phyloP scores from a whole-genome alignment of 2,888 invertebrate genomes.

The Pycnomerus fuliginosus region DNA sequence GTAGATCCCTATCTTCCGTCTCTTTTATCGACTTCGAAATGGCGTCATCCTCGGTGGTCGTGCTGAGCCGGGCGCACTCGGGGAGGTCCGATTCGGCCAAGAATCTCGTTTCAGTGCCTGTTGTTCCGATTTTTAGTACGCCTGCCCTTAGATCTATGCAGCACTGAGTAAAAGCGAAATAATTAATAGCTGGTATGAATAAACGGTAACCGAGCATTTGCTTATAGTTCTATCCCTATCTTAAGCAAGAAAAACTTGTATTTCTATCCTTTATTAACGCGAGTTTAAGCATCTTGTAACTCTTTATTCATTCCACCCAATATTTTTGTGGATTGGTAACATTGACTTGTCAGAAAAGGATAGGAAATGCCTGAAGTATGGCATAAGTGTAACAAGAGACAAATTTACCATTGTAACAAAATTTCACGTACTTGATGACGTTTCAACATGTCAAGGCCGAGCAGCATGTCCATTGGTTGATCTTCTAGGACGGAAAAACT shows the following conservation, averaged over 20 bases:
- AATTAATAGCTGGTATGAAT: no score
- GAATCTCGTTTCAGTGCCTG: slow-evolving; percentile 88
- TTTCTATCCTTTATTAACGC: no score
- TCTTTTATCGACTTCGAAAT: slow-evolving; percentile 54
- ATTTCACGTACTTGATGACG: slow-evolving; percentile 76
- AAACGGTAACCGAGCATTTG: no score
- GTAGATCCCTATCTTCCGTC: slow-evolving; percentile 69
- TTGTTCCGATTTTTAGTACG: slow-evolving; percentile 88
- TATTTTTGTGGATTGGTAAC: no score
- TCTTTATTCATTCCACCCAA: no score
- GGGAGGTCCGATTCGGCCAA: slow-evolving; percentile 73
- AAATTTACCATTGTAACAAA: slow-evolving; percentile 4
- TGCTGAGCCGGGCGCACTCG: slow-evolving; percentile 79
- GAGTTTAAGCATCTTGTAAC: no score
- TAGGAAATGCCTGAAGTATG: no score
- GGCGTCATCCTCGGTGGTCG: slow-evolving; percentile 65
- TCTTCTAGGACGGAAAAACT: slow-evolving; percentile 96
- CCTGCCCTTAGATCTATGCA: slow-evolving; percentile 89
- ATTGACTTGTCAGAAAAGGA: no score
- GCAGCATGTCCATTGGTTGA: slow-evolving; percentile 97
- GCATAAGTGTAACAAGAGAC: no score
- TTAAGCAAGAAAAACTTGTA: no score
- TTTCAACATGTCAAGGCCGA: slow-evolving; percentile 96
- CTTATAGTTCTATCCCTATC: no score
- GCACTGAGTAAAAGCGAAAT: no score